Percentiles rank a stretch among this genome's conserved stretches.
phyloP scores from a whole-genome alignment of 2,113 vertebrate genomes.

The Ammospiza caudacuta region DNA sequence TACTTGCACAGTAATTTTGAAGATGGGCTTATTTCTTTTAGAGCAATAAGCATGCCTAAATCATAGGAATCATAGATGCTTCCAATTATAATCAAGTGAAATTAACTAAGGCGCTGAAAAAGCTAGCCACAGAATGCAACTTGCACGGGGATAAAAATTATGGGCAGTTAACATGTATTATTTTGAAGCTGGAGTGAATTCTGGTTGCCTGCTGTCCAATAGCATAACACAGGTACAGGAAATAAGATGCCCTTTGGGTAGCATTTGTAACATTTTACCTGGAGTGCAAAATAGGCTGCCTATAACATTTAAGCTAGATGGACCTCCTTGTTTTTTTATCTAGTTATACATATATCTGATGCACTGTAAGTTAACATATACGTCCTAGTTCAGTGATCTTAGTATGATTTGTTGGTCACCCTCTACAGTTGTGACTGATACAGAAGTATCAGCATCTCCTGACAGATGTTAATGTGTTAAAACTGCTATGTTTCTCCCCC shows the following conservation, averaged over 20 bases:
- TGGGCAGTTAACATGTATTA: conserved; percentile 37
- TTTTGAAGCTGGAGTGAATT: conserved; percentile 70
- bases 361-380: conserved; percentile 58
- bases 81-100: conserved; percentile 82
- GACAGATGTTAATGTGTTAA: conserved; percentile 1
- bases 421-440: neutral
- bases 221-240: conserved; percentile 53
- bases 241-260: conserved; percentile 36
- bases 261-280: conserved; percentile 62
- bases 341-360: conserved; percentile 39
- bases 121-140: conserved; percentile 75
- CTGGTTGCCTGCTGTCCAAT: conserved; percentile 47
- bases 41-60: conserved; percentile 97
- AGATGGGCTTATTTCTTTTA: conserved; percentile 85
- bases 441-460: neutral
- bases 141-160: conserved; percentile 69
- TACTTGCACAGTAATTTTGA: conserved; percentile 93
- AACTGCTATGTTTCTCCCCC: neutral
- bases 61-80: conserved; percentile 82
- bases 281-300: conserved; percentile 69
- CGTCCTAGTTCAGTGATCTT: conserved; percentile 26
- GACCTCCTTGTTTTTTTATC: conserved; percentile 28
- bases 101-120: conserved; percentile 80
- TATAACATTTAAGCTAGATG: conserved; percentile 55
- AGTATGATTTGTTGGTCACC: conserved; percentile 8